These are phyloP conservation scores for Ivindomyrus marchei DNA, from an alignment of 2,113 vertebrate species.

Conservation along the genomic window DNA sequence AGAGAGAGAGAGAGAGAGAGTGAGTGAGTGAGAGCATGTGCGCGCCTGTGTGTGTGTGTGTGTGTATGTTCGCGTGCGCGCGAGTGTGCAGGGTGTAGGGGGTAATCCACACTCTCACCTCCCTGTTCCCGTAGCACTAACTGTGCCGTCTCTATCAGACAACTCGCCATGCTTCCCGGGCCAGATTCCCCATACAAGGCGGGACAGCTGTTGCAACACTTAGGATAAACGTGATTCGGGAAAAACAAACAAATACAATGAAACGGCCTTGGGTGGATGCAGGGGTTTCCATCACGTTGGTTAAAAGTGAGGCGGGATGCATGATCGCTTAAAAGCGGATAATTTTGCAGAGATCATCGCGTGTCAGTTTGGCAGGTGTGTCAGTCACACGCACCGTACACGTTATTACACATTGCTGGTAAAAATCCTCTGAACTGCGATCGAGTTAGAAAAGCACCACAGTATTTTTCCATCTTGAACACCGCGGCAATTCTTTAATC, in stretches of 20 bases:
- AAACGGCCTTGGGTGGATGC: not conserved
- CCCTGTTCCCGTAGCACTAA: not conserved
- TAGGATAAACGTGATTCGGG: not conserved
- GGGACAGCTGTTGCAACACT: slow-evolving; percentile 2
- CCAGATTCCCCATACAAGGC: not conserved
- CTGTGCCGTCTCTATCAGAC: not conserved
- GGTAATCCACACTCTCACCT: not conserved
- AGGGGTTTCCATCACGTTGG: not conserved
- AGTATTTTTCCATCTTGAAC: not conserved
- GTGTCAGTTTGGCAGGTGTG: not conserved
- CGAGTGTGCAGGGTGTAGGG: not conserved
- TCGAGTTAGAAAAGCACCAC: not conserved
- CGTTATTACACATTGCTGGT: not conserved
- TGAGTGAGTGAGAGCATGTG: not conserved
- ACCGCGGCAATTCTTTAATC: not conserved
- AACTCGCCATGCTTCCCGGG: not conserved
- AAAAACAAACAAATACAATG: not conserved
- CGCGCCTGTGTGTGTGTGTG: not conserved
- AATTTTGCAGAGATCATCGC: not conserved
- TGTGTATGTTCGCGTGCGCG: not conserved
- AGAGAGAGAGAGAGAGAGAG: not conserved
- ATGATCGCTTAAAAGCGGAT: not conserved
- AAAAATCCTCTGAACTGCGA: not conserved
- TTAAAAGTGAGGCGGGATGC: not conserved
- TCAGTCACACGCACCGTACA: not conserved